These are phyloP conservation scores for Microtus richardsoni DNA, from an alignment of 2,113 vertebrate genomes.

Conservation along the genomic window DNA sequence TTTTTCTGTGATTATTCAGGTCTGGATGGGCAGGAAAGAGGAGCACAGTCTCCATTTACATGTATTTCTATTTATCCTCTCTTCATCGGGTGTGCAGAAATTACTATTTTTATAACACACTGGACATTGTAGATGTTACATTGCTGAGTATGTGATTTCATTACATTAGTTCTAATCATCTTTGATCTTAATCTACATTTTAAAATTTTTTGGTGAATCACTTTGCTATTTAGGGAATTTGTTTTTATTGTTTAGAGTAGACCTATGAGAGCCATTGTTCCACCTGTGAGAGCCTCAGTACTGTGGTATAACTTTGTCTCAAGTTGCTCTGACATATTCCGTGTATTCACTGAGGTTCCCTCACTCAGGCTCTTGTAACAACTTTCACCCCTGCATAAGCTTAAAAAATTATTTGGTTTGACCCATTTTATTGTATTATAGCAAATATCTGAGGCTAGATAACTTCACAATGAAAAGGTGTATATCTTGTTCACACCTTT, in stretches of 20 bases:
- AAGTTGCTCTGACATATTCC: neutral
- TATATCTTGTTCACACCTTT: neutral
- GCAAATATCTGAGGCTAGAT: neutral
- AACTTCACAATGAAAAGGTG: neutral
- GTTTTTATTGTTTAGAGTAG: neutral
- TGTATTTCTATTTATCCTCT: neutral
- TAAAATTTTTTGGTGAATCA: neutral
- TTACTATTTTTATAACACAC: neutral
- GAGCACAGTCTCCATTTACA: no score
- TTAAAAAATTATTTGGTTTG: neutral
- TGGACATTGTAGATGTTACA: neutral
- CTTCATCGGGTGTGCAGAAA: neutral
- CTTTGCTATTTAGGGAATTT: neutral
- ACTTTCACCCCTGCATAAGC: neutral
- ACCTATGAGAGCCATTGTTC: neutral
- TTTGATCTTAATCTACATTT: neutral
- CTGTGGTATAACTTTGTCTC: neutral
- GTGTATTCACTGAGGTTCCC: neutral
- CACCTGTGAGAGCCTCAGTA: neutral
- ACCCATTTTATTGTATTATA: neutral
- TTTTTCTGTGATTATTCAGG: no score
- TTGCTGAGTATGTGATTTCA: neutral
- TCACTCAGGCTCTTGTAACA: neutral
- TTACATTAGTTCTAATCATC: neutral
- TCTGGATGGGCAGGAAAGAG: no score